Percentiles rank a stretch among this genome's conserved stretches.
phyloP scores from a whole-genome alignment of 2,797 vertebrate species.

The Nasua narica region DNA sequence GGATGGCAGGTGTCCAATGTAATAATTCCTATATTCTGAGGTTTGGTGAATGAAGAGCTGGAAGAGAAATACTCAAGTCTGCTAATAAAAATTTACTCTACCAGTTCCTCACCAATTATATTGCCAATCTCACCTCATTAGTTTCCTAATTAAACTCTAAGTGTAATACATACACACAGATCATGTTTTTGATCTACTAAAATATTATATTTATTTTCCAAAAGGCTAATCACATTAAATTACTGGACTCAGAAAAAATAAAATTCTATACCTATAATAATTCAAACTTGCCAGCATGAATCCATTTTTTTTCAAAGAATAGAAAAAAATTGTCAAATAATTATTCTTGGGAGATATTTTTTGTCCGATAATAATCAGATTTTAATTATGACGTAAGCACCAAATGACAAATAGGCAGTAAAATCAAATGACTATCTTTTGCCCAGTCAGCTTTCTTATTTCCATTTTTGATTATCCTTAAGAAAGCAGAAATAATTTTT shows the following conservation, averaged over 20 bases:
- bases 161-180: conserved; percentile 70
- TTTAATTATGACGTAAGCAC: conserved; percentile 75
- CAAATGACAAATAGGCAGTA: conserved; percentile 45
- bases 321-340: conserved; percentile 53
- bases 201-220: conserved; percentile 78
- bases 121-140: conserved; percentile 76
- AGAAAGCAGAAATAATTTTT: conserved; percentile 48
- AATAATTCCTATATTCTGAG: conserved; percentile 64
- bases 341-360: conserved; percentile 66
- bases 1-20: conserved; percentile 62
- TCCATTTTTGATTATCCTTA: conserved; percentile 42
- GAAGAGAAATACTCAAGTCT: conserved; percentile 65
- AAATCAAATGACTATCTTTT: conserved; percentile 61
- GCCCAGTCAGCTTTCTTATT: background rate
- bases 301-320: conserved; percentile 55
- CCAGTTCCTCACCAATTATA: conserved; percentile 73
- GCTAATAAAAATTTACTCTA: conserved; percentile 69
- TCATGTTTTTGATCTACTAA: conserved; percentile 73
- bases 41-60: background rate
- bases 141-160: conserved; percentile 78
- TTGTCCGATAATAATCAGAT: conserved; percentile 54
- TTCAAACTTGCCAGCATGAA: conserved; percentile 51
- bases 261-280: conserved; percentile 69
- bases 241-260: conserved; percentile 65
- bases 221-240: conserved; percentile 77